Evolutionary conservation across 2,113 vertebrate genomes (phyloP).

Genomic region (Genyomyrus donnyi): DNA sequence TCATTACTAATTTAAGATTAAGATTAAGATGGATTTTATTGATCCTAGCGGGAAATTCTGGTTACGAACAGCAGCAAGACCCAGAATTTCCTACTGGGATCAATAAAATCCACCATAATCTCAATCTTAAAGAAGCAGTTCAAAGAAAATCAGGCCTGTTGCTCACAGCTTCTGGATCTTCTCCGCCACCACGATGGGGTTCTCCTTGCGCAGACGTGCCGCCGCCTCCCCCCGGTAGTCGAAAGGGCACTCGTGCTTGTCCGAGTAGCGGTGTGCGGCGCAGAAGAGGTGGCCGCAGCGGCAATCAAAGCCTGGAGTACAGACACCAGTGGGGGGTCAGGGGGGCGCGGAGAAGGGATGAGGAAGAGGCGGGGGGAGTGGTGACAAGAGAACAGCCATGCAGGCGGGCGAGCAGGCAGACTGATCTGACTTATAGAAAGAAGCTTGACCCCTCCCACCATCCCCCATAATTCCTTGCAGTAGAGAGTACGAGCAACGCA

Average conservation of each 20-base stretch:
- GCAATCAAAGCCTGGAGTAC: conserved; percentile 69
- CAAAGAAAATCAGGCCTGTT: background rate
- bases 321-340: background rate
- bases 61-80: background rate
- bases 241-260: conserved; percentile 77
- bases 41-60: background rate
- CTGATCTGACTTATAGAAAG: background rate
- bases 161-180: conserved; percentile 69
- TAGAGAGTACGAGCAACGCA: background rate
- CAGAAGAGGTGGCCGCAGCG: conserved; percentile 84
- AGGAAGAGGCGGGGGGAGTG: background rate
- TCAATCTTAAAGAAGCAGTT: background rate
- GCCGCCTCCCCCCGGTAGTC: conserved; percentile 80
- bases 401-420: background rate
- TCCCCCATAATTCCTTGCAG: background rate
- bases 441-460: background rate
- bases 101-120: background rate
- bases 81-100: background rate
- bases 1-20: background rate
- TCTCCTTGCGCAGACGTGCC: conserved; percentile 79
- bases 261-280: conserved; percentile 77
- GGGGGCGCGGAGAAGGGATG: background rate
- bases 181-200: conserved; percentile 74
- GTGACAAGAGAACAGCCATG: background rate
- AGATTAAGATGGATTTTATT: background rate